Evolutionary conservation across 2,113 vertebrate species (phyloP), one percentile per base, ranked within the genome.

Genomic region (Thalassarche chlororhynchos): DNA sequence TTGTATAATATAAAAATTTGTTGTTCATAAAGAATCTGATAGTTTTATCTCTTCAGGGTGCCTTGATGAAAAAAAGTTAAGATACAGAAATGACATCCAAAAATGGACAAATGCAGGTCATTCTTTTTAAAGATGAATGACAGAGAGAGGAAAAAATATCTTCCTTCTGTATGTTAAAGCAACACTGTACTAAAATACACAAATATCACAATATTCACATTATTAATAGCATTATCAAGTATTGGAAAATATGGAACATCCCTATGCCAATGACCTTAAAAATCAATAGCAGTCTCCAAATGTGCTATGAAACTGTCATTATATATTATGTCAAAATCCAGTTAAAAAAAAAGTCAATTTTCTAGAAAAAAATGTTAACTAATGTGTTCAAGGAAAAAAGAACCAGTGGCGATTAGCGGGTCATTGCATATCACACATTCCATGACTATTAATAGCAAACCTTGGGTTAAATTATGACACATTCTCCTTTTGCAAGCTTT

Each of bases 51-150:
- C 20, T 85, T 64, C 26, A 31, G 36, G 26, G 80, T 55, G 19
- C 3, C 23, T 40, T n/a, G 32, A 46, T 29, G 16, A 86, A 88
- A 75, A 68, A 26, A 44, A 17, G 2, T 36, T 32, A 36, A 82
- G 19, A 16, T 6, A 31, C 5, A 78, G 32, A 42, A 71, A 55
- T 42, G 0, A 19, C 8, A 34, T 44, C 6, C 24, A 79, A 49
- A 80, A 87, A 17, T 20, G 12, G 9, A 51, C 2, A 69, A 57
- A 49, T 1, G 1, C 5, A 12, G 3, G 1, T 71, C 8, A 13
- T 55, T 81, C 18, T 74, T 87, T 44, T 32, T 36, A 78, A 66
- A 60, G 7, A 38, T 23, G 23, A 46, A 77, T 36, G 24, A 32
- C 36, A 75, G 19, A 76, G 10, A 58, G 47, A 82, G 8, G 23